phyloP scores from a whole-genome alignment of 2,797 vertebrate species.

The Pipistrellus pygmaeus region DNA sequence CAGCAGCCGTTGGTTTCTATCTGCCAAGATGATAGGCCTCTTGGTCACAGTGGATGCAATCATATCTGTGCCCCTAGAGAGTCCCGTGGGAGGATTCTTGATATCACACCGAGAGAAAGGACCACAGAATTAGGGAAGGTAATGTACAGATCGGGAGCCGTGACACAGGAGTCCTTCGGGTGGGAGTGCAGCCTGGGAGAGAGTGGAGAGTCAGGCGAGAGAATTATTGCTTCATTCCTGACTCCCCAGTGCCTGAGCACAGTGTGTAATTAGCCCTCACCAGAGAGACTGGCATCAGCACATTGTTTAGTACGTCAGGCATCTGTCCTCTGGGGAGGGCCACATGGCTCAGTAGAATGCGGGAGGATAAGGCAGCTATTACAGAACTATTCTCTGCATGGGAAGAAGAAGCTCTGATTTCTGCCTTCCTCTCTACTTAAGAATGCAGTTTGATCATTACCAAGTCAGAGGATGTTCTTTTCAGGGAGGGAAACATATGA shows the following conservation, averaged over 20 bases:
- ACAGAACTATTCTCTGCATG: conserved; percentile 50
- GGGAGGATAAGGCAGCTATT: conserved; percentile 62
- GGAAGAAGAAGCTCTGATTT: conserved; percentile 36
- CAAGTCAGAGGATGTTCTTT: conserved; percentile 61
- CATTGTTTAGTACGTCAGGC: conserved; percentile 56
- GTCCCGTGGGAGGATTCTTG: background rate
- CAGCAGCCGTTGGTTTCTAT: background rate
- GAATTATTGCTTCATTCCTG: background rate
- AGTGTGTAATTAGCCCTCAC: conserved; percentile 56
- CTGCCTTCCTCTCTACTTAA: conserved; percentile 51
- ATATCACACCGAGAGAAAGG: background rate
- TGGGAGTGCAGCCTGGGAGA: background rate
- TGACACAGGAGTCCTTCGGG: background rate
- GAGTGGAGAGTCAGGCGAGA: background rate
- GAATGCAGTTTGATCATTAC: conserved; percentile 56
- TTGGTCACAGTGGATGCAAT: background rate
- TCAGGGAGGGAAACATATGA: background rate
- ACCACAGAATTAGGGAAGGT: background rate
- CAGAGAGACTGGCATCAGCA: conserved; percentile 47
- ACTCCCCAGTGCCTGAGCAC: background rate
- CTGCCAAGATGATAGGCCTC: background rate
- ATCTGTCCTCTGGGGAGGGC: conserved; percentile 39
- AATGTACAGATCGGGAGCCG: background rate
- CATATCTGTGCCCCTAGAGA: background rate
- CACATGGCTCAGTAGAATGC: background rate